phyloP scores from a whole-genome alignment of 2,888 invertebrate species.

The Frankliniella intonsa region DNA sequence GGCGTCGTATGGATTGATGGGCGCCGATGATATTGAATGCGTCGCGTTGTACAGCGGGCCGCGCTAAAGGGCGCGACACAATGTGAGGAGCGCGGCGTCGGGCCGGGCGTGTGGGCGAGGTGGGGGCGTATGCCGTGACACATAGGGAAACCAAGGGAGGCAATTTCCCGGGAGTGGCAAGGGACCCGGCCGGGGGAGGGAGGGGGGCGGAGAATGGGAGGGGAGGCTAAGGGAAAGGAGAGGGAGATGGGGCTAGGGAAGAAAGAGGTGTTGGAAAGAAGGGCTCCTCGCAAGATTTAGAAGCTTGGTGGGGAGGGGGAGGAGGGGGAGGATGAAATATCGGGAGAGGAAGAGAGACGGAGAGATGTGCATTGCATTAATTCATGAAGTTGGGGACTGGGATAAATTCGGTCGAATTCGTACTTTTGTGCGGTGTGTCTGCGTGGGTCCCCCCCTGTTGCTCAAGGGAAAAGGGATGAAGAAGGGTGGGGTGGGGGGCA shows the following conservation, averaged over 20 bases:
- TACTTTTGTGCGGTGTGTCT: too few relatives aligned
- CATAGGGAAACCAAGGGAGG: background rate
- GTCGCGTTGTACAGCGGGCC: too few relatives aligned
- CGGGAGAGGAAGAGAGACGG: background rate
- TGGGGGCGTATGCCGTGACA: background rate
- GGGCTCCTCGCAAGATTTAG: background rate
- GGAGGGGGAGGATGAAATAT: background rate
- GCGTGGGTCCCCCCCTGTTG: too few relatives aligned
- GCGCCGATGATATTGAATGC: too few relatives aligned
- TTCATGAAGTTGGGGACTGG: constrained; percentile 1
- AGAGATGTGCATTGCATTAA: constrained; percentile 10
- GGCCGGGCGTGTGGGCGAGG: too few relatives aligned
- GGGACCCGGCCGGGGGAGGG: background rate
- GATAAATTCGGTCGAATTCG: background rate
- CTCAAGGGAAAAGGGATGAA: too few relatives aligned
- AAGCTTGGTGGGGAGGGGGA: background rate
- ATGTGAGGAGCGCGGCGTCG: too few relatives aligned
- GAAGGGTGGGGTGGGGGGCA: too few relatives aligned
- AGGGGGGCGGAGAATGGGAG: too few relatives aligned
- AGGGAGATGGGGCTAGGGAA: background rate
- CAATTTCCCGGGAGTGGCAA: constrained; percentile 1
- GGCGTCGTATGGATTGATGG: too few relatives aligned
- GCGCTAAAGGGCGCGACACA: too few relatives aligned
- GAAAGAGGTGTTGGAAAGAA: background rate
- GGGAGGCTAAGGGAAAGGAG: too few relatives aligned